Conservation (phyloP, 2,797 vertebrate genomes). For the Gastrophryne carolinensis region DNA sequence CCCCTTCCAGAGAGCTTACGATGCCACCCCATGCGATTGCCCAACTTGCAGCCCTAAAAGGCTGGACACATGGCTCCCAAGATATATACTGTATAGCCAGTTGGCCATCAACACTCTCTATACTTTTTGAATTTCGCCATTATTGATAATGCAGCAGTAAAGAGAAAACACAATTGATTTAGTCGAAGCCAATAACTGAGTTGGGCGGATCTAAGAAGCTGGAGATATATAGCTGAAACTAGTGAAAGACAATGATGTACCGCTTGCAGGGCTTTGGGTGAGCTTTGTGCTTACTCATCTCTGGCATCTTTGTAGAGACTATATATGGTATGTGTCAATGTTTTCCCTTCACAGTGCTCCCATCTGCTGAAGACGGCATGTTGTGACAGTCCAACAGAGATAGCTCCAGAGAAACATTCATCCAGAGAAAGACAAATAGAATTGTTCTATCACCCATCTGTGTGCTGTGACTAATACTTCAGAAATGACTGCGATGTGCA, state of each 20-base stretch:
- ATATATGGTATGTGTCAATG: constrained; percentile 30
- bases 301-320: not conserved
- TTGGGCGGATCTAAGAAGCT: too few relatives aligned
- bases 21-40: too few relatives aligned
- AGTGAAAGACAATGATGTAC: not conserved
- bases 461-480: constrained; percentile 4
- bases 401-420: constrained; percentile 5
- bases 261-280: not conserved
- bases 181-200: too few relatives aligned
- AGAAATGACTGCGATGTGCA: not conserved
- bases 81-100: too few relatives aligned
- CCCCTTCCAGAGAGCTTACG: too few relatives aligned
- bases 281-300: constrained; percentile 14
- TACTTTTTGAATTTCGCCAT: too few relatives aligned
- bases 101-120: too few relatives aligned
- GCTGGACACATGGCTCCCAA: too few relatives aligned
- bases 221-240: not conserved
- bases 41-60: too few relatives aligned
- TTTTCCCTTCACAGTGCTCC: constrained; percentile 15
- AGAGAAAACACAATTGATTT: too few relatives aligned
- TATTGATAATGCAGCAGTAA: too few relatives aligned
- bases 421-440: not conserved
- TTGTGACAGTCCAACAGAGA: constrained; percentile 32
- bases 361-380: constrained; percentile 30
- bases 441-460: constrained; percentile 41